These are phyloP conservation scores for Melozone crissalis DNA, from an alignment of 2,113 vertebrate species.

Conservation along the genomic window DNA sequence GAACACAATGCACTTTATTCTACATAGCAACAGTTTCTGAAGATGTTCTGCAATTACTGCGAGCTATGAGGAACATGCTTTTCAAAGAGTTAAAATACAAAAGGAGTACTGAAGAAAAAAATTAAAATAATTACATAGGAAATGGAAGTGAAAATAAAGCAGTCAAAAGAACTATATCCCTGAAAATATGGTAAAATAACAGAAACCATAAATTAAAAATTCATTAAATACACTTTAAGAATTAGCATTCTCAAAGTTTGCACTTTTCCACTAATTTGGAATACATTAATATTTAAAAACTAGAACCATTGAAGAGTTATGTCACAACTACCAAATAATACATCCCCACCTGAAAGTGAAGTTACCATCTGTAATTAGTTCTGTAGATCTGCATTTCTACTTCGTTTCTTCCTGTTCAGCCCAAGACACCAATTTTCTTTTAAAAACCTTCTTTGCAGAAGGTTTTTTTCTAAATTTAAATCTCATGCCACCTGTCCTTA, in stretches of 20 bases:
- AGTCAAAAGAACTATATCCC: background rate
- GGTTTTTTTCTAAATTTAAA: background rate
- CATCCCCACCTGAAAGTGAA: background rate
- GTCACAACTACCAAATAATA: background rate
- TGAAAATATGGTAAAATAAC: background rate
- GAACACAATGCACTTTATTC: background rate
- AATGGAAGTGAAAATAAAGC: background rate
- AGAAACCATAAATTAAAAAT: background rate
- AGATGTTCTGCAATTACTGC: background rate
- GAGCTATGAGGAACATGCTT: background rate
- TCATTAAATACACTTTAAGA: background rate
- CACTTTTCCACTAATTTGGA: background rate
- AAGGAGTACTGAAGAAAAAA: background rate
- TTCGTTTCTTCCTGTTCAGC: background rate
- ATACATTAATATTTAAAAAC: background rate
- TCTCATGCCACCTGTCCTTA: background rate
- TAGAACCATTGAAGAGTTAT: background rate
- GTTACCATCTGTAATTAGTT: background rate
- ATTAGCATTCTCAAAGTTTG: background rate
- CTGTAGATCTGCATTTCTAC: background rate
- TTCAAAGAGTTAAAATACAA: background rate
- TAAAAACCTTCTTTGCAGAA: background rate
- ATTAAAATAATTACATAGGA: background rate
- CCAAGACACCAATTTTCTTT: background rate
- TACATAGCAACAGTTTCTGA: background rate